These are phyloP conservation scores for Neoniphon sammara DNA, from an alignment of 2,797 vertebrate genomes.

Conservation along the genomic window DNA sequence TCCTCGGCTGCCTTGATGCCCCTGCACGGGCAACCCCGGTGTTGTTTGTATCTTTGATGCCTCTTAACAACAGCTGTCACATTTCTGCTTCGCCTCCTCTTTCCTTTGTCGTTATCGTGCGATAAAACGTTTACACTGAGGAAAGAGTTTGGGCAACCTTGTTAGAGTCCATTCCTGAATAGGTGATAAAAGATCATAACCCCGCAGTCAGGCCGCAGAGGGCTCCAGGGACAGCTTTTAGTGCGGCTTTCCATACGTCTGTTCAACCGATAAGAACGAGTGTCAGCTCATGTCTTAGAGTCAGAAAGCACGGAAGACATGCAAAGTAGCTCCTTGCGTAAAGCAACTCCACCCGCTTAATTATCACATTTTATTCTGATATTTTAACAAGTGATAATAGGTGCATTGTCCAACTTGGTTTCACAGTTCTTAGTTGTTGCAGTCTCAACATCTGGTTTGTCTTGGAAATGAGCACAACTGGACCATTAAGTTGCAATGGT, in stretches of 20 bases:
- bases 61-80: slow-evolving; percentile 66
- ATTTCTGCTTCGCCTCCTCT: slow-evolving; percentile 66
- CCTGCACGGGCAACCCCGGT: slow-evolving; percentile 60
- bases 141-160: slow-evolving; percentile 39
- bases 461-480: background rate
- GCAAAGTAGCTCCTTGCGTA: background rate
- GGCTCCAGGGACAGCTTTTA: slow-evolving; percentile 60
- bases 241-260: slow-evolving; percentile 58
- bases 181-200: slow-evolving; percentile 60
- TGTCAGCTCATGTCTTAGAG: slow-evolving; percentile 37
- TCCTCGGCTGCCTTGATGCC: slow-evolving; percentile 68
- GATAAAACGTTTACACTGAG: slow-evolving; percentile 29
- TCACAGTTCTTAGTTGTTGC: background rate
- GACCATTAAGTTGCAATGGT: too few species aligned
- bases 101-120: slow-evolving; percentile 46
- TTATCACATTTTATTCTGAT: background rate
- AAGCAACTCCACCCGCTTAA: background rate
- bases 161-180: slow-evolving; percentile 60
- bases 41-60: slow-evolving; percentile 59
- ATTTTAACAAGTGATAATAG: background rate
- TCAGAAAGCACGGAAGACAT: slow-evolving; percentile 41
- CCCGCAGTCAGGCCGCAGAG: slow-evolving; percentile 58
- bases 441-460: background rate
- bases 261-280: slow-evolving; percentile 53
- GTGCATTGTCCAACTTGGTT: background rate